Evolutionary conservation across 2,113 vertebrate genomes (phyloP).

Genomic region (Pipa parva): DNA sequence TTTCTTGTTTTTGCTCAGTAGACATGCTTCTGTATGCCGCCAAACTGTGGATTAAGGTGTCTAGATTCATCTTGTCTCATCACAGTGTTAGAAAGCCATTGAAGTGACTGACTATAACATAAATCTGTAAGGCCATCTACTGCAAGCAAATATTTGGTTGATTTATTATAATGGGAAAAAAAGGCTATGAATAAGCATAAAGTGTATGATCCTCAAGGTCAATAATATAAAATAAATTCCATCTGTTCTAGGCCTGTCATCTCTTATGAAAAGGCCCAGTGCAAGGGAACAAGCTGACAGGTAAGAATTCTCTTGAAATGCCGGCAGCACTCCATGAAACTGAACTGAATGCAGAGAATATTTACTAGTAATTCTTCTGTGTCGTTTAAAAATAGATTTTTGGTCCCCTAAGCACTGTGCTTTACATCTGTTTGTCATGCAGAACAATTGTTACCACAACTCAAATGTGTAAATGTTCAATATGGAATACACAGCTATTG

Average conservation of each 20-base stretch:
- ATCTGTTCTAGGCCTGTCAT: slow-evolving; percentile 14
- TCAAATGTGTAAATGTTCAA: background rate
- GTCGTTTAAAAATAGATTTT: slow-evolving; percentile 18
- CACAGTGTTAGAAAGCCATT: no score
- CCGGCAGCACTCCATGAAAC: background rate
- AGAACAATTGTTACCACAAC: background rate
- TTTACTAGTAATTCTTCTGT: background rate
- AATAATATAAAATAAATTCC: slow-evolving; percentile 24
- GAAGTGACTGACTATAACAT: no score
- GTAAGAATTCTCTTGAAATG: slow-evolving; percentile 12
- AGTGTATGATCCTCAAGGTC: background rate
- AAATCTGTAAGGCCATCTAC: no score
- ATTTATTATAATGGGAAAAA: background rate
- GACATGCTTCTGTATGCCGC: no score
- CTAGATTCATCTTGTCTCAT: no score
- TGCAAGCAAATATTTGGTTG: background rate
- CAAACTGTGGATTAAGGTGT: no score
- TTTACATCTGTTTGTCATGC: background rate
- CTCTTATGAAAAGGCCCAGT: background rate
- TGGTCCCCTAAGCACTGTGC: background rate
- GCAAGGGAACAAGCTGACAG: slow-evolving; percentile 18
- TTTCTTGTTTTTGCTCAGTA: no score
- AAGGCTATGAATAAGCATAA: background rate
- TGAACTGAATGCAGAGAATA: slow-evolving; percentile 8
- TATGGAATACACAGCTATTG: background rate